phyloP scores from a whole-genome alignment of 2,888 invertebrate genomes.

The Idaea aversata region DNA sequence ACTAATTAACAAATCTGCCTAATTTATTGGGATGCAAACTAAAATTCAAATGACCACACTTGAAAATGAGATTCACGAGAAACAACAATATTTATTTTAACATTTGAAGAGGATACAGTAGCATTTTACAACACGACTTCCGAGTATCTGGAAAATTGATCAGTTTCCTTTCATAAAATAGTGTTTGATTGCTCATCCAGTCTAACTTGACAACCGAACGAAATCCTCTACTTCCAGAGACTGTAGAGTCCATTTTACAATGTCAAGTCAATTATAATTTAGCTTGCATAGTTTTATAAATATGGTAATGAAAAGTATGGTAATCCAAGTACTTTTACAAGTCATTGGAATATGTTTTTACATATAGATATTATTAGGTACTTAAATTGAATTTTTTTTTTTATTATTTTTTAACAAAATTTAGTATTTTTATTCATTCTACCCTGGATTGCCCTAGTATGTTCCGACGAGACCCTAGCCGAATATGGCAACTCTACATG shows the following conservation, averaged over 20 bases:
- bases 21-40: constrained; percentile 14
- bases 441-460: too few relatives aligned
- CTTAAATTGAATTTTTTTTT: too few relatives aligned
- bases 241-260: constrained; percentile 18
- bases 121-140: constrained; percentile 17
- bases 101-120: constrained; percentile 19
- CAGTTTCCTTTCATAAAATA: constrained; percentile 13
- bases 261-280: constrained; percentile 20
- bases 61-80: constrained; percentile 9
- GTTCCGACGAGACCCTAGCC: not conserved
- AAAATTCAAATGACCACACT: constrained; percentile 16
- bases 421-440: too few relatives aligned
- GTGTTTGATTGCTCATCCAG: constrained; percentile 17
- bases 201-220: constrained; percentile 17
- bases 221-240: constrained; percentile 19
- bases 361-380: constrained; percentile 6
- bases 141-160: constrained; percentile 16
- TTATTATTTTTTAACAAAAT: too few relatives aligned
- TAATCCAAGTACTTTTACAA: constrained; percentile 7
- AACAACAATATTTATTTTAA: constrained; percentile 16
- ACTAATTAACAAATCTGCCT: constrained; percentile 12
- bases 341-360: constrained; percentile 4
- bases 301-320: constrained; percentile 13
- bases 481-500: constrained; percentile 4
- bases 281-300: constrained; percentile 20